A percentile compares a stretch with the other conserved stretches of the same genome.
phyloP scores from a whole-genome alignment of 2,113 vertebrate species.

The Labeo catla region DNA sequence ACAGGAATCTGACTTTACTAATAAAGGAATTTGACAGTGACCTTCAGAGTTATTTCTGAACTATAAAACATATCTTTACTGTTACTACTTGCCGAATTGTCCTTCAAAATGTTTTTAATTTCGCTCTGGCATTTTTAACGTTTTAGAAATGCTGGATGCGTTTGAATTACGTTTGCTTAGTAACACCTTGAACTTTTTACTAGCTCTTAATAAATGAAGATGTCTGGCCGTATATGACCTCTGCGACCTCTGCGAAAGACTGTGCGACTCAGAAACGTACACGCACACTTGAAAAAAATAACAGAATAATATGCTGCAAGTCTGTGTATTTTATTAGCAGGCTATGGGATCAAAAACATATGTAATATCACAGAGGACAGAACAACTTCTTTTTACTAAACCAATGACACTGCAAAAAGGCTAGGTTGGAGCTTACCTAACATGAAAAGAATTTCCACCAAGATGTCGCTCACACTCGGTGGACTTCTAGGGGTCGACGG shows the following conservation, averaged over 20 bases:
- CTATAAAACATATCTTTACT: not conserved
- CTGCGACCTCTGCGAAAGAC: not conserved
- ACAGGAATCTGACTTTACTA: not conserved
- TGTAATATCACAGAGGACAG: not conserved
- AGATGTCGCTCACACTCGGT: conserved; percentile 80
- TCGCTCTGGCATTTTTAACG: not conserved
- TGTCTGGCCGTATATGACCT: not conserved
- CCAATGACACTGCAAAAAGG: not conserved
- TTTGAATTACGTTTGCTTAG: not conserved
- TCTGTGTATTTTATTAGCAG: not conserved
- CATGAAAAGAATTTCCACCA: conserved; percentile 85
- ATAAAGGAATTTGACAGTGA: not conserved
- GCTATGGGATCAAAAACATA: not conserved
- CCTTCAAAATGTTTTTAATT: conserved; percentile 7
- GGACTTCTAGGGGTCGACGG: conserved; percentile 69
- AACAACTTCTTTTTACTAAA: not conserved
- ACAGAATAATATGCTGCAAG: not conserved
- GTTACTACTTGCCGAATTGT: not conserved
- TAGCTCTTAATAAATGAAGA: not conserved
- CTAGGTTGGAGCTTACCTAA: conserved; percentile 69
- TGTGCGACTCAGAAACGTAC: not conserved
- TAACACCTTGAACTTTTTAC: not conserved
- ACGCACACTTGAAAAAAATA: not conserved
- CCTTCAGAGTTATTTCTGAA: not conserved
- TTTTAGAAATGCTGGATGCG: not conserved